Evolutionary conservation across 2,113 vertebrate species (phyloP).

Genomic region (Macquaria ambigua): DNA sequence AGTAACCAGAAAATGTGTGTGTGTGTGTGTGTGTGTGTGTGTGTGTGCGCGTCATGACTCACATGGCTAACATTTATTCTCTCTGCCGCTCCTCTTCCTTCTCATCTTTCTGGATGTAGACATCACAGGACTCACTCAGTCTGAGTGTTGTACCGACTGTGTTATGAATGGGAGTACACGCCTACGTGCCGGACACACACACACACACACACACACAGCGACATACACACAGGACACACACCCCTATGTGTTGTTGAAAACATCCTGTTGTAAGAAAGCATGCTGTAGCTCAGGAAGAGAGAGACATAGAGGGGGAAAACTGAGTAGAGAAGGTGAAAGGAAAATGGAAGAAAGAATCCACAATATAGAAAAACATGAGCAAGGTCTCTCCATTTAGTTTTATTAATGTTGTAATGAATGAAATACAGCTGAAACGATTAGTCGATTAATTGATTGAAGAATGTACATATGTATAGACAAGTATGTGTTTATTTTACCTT

Average conservation of each 20-base stretch:
- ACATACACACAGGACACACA: conserved; percentile 7
- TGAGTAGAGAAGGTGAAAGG: not conserved
- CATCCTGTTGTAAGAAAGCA: conserved; percentile 28
- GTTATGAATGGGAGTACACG: conserved; percentile 61
- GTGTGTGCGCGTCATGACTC: conserved; percentile 44
- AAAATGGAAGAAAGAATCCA: not conserved
- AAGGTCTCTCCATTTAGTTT: not conserved
- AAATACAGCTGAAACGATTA: not conserved
- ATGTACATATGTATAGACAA: not conserved
- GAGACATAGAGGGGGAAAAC: not conserved
- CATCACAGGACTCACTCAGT: conserved; percentile 57
- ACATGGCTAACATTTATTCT: conserved; percentile 54
- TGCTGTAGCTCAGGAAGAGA: not conserved
- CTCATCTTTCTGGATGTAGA: conserved; percentile 66
- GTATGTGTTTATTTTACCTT: not conserved
- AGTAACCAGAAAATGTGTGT: conserved; percentile 38
- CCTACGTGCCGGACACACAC: conserved; percentile 29
- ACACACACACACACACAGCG: not conserved
- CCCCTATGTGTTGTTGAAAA: conserved; percentile 29
- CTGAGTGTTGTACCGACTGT: conserved; percentile 52
- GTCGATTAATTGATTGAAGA: not conserved
- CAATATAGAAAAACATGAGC: not conserved
- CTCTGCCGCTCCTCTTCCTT: conserved; percentile 49
- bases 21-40: not conserved
- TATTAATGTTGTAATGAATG: not conserved